phyloP scores from a whole-genome alignment of 2,888 invertebrate genomes.

The Drosophila kuntzei region DNA sequence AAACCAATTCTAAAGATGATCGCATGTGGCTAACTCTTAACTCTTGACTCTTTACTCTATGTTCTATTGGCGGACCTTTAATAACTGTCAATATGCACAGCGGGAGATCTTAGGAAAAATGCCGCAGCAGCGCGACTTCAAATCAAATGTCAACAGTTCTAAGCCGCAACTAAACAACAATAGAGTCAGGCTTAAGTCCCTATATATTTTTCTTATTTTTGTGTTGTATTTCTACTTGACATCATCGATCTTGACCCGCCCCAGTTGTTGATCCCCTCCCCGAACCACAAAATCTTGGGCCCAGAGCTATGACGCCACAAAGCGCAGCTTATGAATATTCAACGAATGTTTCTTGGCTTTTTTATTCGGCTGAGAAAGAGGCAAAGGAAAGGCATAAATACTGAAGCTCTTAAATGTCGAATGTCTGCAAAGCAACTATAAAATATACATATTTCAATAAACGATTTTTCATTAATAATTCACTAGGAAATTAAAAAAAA shows the following conservation, averaged over 20 bases:
- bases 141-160: slow-evolving; percentile 74
- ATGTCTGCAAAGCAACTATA: slow-evolving; percentile 67
- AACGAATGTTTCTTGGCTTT: slow-evolving; percentile 41
- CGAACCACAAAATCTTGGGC: slow-evolving; percentile 13
- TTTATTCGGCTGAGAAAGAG: slow-evolving; percentile 47
- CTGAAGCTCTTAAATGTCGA: slow-evolving; percentile 67
- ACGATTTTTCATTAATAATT: slow-evolving; percentile 73
- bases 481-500: slow-evolving; percentile 59
- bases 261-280: slow-evolving; percentile 58
- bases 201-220: slow-evolving; percentile 4
- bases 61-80: slow-evolving; percentile 34
- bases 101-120: slow-evolving; percentile 57
- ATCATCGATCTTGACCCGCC: slow-evolving; percentile 77
- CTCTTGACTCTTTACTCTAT: slow-evolving; percentile 13
- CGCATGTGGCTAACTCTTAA: slow-evolving; percentile 42
- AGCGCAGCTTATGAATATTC: slow-evolving; percentile 76
- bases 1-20: slow-evolving; percentile 38
- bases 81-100: slow-evolving; percentile 68
- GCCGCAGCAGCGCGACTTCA: slow-evolving; percentile 52
- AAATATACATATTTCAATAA: slow-evolving; percentile 75
- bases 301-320: slow-evolving; percentile 68
- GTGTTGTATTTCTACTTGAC: slow-evolving; percentile 51
- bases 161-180: slow-evolving; percentile 49
- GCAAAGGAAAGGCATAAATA: slow-evolving; percentile 69
- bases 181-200: slow-evolving; percentile 45